Percentiles rank a stretch among this genome's conserved stretches.
Conservation (phyloP, 2,113 vertebrate genomes). For the Thermophis baileyi region DNA sequence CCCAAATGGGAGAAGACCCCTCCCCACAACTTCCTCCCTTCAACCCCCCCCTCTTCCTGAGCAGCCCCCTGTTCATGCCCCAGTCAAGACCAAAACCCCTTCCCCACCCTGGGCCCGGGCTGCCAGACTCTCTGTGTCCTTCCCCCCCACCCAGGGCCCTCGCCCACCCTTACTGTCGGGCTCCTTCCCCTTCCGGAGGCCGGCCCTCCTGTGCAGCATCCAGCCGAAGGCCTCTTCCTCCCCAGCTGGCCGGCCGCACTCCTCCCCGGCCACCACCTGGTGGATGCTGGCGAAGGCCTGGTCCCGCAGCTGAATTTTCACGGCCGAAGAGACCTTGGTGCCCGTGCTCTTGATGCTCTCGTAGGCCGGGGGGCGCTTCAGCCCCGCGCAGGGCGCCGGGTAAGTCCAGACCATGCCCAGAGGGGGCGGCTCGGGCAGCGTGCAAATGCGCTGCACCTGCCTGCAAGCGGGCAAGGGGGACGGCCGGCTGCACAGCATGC, state of each 20-base stretch:
- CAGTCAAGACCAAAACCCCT: not conserved
- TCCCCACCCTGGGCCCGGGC: not conserved
- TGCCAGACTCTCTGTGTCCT: too few species aligned
- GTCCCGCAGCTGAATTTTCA: constrained; percentile 63
- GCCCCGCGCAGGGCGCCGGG: constrained; percentile 76
- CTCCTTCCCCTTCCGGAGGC: constrained; percentile 79
- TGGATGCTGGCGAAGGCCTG: constrained; percentile 59
- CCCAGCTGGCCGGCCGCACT: not conserved
- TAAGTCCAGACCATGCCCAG: constrained; percentile 82
- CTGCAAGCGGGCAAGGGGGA: constrained; percentile 45
- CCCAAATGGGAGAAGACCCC: too few species aligned
- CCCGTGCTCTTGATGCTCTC: constrained; percentile 76
- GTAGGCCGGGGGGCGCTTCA: constrained; percentile 85
- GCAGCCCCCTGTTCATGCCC: not conserved
- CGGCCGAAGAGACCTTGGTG: constrained; percentile 56
- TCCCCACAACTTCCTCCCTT: not conserved
- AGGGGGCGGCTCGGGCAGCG: constrained; percentile 70
- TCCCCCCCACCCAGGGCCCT: too few species aligned
- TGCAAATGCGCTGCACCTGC: constrained; percentile 47
- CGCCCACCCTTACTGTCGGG: constrained; percentile 77
- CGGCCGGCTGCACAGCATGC: constrained; percentile 58
- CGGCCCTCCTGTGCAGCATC: constrained; percentile 83
- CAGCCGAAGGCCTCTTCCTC: constrained; percentile 65
- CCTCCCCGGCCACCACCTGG: constrained; percentile 51
- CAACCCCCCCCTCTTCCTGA: not conserved